A percentile compares a stretch with the other conserved stretches of the same genome.
Evolutionary conservation across 2,888 invertebrate genomes (phyloP).

Genomic region (Xylota sylvarum): DNA sequence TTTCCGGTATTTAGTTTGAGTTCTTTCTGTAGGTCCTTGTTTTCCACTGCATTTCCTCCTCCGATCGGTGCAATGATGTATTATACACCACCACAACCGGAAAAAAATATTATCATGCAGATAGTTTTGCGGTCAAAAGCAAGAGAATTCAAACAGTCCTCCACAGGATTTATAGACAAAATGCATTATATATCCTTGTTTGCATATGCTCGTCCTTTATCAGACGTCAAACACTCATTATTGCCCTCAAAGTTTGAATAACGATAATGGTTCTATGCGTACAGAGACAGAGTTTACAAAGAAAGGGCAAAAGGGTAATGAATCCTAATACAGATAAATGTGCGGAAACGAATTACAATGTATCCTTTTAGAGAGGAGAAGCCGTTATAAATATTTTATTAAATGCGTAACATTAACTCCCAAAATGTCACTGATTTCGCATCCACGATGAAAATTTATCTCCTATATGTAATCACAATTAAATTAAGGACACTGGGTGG

Average conservation of each 20-base stretch:
- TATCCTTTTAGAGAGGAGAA: constrained; percentile 15
- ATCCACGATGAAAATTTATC: constrained; percentile 55
- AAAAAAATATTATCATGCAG: constrained; percentile 57
- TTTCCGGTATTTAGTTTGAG: constrained; percentile 2
- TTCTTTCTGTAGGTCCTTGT: constrained; percentile 19
- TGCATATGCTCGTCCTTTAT: constrained; percentile 29
- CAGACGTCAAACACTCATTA: constrained; percentile 32
- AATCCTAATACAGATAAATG: constrained; percentile 62
- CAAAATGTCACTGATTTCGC: constrained; percentile 22
- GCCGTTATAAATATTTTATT: constrained; percentile 44
- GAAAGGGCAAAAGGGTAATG: constrained; percentile 36
- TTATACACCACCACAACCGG: neutral
- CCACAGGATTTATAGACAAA: constrained; percentile 47
- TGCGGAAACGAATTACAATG: constrained; percentile 35
- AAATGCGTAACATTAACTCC: constrained; percentile 41
- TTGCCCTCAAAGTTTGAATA: constrained; percentile 31
- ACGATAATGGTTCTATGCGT: constrained; percentile 29
- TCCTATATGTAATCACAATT: constrained; percentile 39
- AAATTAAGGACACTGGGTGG: constrained; percentile 49
- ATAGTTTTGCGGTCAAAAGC: constrained; percentile 43
- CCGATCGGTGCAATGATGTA: neutral
- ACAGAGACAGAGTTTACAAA: constrained; percentile 3
- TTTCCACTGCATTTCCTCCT: constrained; percentile 39
- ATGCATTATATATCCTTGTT: constrained; percentile 39
- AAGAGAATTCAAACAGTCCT: constrained; percentile 49